phyloP scores from a whole-genome alignment of 2,797 vertebrate species.

The Sphaeramia orbicularis region DNA sequence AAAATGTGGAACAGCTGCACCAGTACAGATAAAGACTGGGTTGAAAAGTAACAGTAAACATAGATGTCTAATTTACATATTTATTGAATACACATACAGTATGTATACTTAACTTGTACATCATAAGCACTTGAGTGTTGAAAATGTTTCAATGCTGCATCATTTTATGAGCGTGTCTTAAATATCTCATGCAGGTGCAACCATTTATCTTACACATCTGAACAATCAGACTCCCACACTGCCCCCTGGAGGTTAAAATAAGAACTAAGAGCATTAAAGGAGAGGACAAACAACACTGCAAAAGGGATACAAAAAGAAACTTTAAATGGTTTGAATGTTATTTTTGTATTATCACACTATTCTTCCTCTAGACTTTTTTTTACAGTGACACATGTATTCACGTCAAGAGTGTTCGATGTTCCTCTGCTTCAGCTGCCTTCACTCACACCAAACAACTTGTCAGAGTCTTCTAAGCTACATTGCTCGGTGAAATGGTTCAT shows the following conservation, averaged over 20 bases:
- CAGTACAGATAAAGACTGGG: slow-evolving; percentile 13
- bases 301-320: neutral
- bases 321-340: neutral
- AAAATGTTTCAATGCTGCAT: slow-evolving; percentile 1
- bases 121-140: neutral
- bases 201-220: slow-evolving; percentile 29
- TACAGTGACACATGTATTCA: slow-evolving; percentile 29
- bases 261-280: neutral
- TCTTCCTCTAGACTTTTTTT: neutral
- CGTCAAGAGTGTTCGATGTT: slow-evolving; percentile 21
- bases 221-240: slow-evolving; percentile 59
- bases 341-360: too few relatives aligned
- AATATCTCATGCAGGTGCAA: slow-evolving; percentile 16
- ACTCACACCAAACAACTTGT: slow-evolving; percentile 39
- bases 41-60: neutral
- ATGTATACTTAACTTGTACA: neutral
- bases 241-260: slow-evolving; percentile 65
- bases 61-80: slow-evolving; percentile 5
- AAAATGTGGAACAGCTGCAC: neutral
- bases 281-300: neutral
- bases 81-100: slow-evolving; percentile 27
- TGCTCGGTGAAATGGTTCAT: slow-evolving; percentile 50
- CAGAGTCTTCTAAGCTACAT: slow-evolving; percentile 41
- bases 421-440: slow-evolving; percentile 40
- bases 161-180: slow-evolving; percentile 3